Conservation (phyloP, 2,888 invertebrate species). For the Tortricodes alternella region DNA sequence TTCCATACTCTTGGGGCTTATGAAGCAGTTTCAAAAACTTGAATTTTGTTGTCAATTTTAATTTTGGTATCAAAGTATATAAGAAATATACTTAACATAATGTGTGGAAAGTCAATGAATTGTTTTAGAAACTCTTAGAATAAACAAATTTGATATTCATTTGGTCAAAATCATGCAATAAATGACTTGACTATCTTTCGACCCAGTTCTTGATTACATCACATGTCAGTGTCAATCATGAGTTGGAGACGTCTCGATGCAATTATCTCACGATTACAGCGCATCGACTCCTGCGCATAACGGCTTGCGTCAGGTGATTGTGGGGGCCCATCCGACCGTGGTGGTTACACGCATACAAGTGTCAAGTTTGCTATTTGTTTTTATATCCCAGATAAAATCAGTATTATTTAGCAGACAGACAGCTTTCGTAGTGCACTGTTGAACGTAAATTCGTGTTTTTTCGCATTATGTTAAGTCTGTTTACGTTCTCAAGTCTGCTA, state of each 20-base stretch:
- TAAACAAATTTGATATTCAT: neutral
- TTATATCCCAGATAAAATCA: slow-evolving; percentile 8
- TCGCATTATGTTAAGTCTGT: slow-evolving; percentile 1
- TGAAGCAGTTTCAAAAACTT: no score
- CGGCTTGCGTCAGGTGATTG: slow-evolving; percentile 33
- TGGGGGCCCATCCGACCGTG: slow-evolving; percentile 26
- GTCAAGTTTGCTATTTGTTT: slow-evolving; percentile 33
- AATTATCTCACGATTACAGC: slow-evolving; percentile 31
- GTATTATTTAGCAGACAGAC: neutral
- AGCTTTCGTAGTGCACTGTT: neutral
- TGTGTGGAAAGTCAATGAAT: no score
- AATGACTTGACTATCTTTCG: slow-evolving; percentile 16
- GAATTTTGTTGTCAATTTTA: no score
- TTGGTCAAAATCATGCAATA: neutral
- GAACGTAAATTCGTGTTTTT: slow-evolving; percentile 9
- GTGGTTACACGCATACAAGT: slow-evolving; percentile 16
- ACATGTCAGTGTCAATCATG: slow-evolving; percentile 37
- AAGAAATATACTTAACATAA: no score
- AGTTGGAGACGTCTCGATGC: slow-evolving; percentile 15
- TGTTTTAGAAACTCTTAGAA: no score
- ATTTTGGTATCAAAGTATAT: no score
- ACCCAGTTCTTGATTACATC: slow-evolving; percentile 33
- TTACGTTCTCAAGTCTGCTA: neutral
- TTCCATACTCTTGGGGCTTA: no score
- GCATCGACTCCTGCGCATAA: slow-evolving; percentile 28